These are phyloP conservation scores for Oryzias celebensis DNA, from an alignment of 2,113 vertebrate genomes.

Conservation along the genomic window DNA sequence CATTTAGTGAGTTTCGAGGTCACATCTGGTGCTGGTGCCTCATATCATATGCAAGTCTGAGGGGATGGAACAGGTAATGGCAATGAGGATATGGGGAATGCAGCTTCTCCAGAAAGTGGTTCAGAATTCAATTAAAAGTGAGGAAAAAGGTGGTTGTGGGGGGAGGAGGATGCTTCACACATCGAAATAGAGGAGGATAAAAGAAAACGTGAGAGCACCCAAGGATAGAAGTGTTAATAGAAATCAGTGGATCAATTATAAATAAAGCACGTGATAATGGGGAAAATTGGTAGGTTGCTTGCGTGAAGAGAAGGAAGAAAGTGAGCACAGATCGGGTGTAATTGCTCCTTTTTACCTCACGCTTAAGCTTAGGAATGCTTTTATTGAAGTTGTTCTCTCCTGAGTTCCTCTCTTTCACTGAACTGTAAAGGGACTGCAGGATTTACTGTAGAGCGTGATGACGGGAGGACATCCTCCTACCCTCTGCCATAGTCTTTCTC, in stretches of 20 bases:
- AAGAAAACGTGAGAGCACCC: slow-evolving; percentile 36
- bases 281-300: slow-evolving; percentile 15
- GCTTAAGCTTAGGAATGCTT: slow-evolving; percentile 66
- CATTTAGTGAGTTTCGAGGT: slow-evolving; percentile 66
- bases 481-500: slow-evolving; percentile 43
- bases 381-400: slow-evolving; percentile 70
- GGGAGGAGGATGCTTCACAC: slow-evolving; percentile 38
- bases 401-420: slow-evolving; percentile 53
- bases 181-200: slow-evolving; percentile 18
- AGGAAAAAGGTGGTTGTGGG: slow-evolving; percentile 13
- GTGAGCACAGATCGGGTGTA: slow-evolving; percentile 44
- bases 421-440: slow-evolving; percentile 53
- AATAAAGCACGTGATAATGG: slow-evolving; percentile 34
- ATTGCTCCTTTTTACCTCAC: slow-evolving; percentile 71
- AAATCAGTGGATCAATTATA: slow-evolving; percentile 31
- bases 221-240: slow-evolving; percentile 42
- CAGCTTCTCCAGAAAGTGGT: slow-evolving; percentile 54
- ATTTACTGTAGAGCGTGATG: slow-evolving; percentile 67
- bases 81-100: slow-evolving; percentile 23
- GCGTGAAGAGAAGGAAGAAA: slow-evolving; percentile 32
- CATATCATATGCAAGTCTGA: slow-evolving; percentile 35
- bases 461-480: slow-evolving; percentile 60
- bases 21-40: slow-evolving; percentile 58
- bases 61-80: slow-evolving; percentile 44
- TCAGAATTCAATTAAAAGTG: slow-evolving; percentile 69